Conservation (phyloP, 1,140 invertebrate genomes). For the Oryzaephilus surinamensis region DNA sequence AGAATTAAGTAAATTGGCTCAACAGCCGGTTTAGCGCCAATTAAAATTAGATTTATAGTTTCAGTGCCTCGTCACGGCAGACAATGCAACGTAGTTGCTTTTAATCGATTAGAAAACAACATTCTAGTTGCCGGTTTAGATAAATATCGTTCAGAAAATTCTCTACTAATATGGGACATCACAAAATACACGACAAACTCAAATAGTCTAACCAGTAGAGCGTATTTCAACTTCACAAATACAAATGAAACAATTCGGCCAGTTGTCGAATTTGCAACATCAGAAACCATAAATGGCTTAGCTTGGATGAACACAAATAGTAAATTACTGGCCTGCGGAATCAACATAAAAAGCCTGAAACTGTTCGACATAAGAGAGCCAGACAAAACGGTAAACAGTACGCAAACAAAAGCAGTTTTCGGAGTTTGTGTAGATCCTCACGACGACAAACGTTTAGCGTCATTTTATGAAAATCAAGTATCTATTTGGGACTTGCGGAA, state of each 20-base stretch:
- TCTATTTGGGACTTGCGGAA: conserved; percentile 80
- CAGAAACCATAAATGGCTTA: conserved; percentile 74
- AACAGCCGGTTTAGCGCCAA: not conserved
- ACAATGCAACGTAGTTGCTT: conserved; percentile 77
- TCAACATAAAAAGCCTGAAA: conserved; percentile 82
- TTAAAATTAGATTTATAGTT: conserved; percentile 8
- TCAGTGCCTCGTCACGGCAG: conserved; percentile 68
- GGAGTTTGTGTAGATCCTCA: conserved; percentile 69
- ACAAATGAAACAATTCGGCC: conserved; percentile 41
- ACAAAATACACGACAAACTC: too few species aligned
- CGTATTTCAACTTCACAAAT: conserved; percentile 10
- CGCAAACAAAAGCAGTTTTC: conserved; percentile 74
- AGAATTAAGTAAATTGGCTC: conserved; percentile 55
- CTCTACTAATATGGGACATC: conserved; percentile 72
- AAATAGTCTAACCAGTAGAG: conserved; percentile 33
- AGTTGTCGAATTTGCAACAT: conserved; percentile 56
- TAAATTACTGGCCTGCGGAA: conserved; percentile 68
- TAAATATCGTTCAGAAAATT: conserved; percentile 73
- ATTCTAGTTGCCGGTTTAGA: conserved; percentile 77
- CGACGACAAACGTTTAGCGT: conserved; percentile 68
- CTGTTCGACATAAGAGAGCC: conserved; percentile 83
- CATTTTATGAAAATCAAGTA: conserved; percentile 69
- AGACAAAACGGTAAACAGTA: conserved; percentile 55
- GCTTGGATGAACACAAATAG: conserved; percentile 71
- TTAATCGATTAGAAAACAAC: conserved; percentile 78